phyloP scores from a whole-genome alignment of 1,140 invertebrate species.

The Helicoverpa armigera region DNA sequence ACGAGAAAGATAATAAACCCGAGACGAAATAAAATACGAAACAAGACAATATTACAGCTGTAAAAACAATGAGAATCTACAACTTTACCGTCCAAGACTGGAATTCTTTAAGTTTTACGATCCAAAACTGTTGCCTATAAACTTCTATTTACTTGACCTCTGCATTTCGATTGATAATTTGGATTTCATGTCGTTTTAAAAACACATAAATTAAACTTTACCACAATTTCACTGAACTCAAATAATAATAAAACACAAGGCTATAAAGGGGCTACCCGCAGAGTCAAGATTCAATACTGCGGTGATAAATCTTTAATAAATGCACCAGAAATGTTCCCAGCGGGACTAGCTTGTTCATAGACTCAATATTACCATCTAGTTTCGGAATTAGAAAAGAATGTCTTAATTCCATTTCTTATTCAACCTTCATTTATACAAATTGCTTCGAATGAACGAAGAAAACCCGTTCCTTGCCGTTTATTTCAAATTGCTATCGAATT shows the following conservation, averaged over 20 bases:
- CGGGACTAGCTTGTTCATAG: constrained; percentile 49
- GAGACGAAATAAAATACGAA: too few species aligned
- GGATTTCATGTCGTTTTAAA: constrained; percentile 43
- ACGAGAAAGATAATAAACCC: too few species aligned
- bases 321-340: constrained; percentile 56
- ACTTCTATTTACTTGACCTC: background rate
- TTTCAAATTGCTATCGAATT: constrained; percentile 38
- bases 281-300: constrained; percentile 57
- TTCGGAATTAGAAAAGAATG: constrained; percentile 36
- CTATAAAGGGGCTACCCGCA: constrained; percentile 57
- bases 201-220: constrained; percentile 28
- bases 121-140: background rate
- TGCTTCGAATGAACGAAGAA: constrained; percentile 23
- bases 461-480: constrained; percentile 38
- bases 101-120: background rate
- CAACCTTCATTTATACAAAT: constrained; percentile 41
- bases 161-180: constrained; percentile 36
- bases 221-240: constrained; percentile 31
- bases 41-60: too few species aligned
- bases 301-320: constrained; percentile 58
- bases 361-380: constrained; percentile 32
- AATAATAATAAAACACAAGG: constrained; percentile 47
- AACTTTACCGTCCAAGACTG: too few species aligned
- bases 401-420: constrained; percentile 30
- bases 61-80: too few species aligned